Percentiles rank a stretch among this genome's conserved stretches.
Conservation (phyloP, 2,888 invertebrate genomes). For the Dinocampus coccinellae region DNA sequence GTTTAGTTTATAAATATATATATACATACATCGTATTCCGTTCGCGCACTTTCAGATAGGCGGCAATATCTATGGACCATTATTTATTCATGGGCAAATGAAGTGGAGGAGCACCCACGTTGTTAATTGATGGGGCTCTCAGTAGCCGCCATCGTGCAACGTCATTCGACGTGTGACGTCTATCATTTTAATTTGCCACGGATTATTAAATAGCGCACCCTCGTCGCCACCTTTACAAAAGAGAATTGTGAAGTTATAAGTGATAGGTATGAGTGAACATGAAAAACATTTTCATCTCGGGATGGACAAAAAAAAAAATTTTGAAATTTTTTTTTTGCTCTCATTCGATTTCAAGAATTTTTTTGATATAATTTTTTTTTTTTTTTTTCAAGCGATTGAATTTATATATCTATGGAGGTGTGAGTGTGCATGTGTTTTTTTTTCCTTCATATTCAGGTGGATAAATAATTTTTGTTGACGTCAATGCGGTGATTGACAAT, state of each 20-base stretch:
- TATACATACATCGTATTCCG: slow-evolving; percentile 12
- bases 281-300: neutral
- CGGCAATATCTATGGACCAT: slow-evolving; percentile 54
- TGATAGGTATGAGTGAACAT: neutral
- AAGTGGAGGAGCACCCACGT: slow-evolving; percentile 54
- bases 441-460: neutral
- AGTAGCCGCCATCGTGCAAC: slow-evolving; percentile 55
- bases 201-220: slow-evolving; percentile 57
- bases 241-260: neutral
- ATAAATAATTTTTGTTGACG: neutral
- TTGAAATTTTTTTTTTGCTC: neutral
- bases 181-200: slow-evolving; percentile 66
- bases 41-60: slow-evolving; percentile 38
- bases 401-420: neutral
- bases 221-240: slow-evolving; percentile 25
- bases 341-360: neutral
- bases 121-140: slow-evolving; percentile 66
- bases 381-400: neutral
- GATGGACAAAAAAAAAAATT: neutral
- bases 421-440: no score
- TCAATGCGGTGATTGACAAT: neutral
- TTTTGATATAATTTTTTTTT: neutral
- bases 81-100: slow-evolving; percentile 64
- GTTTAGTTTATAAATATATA: slow-evolving; percentile 6
- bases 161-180: slow-evolving; percentile 49